Evolutionary conservation across 2,113 vertebrate species (phyloP).

Genomic region (Menura novaehollandiae): DNA sequence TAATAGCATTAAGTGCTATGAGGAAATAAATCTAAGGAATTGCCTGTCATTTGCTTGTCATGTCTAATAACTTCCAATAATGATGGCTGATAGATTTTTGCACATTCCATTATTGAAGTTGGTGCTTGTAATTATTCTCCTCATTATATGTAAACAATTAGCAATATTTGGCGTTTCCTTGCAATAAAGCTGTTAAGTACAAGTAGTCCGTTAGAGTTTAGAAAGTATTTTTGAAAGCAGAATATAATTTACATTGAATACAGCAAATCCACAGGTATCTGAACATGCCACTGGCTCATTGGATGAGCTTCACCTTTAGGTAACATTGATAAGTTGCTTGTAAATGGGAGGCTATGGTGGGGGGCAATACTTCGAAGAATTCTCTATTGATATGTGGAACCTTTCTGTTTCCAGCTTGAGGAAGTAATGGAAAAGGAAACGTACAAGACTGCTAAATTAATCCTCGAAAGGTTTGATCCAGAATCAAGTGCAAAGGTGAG

Average conservation of each 20-base stretch:
- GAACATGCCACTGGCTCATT: background rate
- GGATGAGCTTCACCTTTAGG: conserved; percentile 9
- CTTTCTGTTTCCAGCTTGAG: conserved; percentile 84
- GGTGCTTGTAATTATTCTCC: conserved; percentile 99
- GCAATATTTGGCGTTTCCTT: conserved; percentile 87
- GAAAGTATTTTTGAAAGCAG: conserved; percentile 57
- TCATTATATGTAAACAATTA: conserved; percentile 98
- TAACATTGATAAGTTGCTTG: background rate
- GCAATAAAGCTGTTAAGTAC: conserved; percentile 82
- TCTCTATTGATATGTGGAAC: conserved; percentile 15
- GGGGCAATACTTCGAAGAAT: background rate
- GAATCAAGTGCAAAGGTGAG: conserved; percentile 86
- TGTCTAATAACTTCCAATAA: conserved; percentile 99
- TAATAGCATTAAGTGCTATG: conserved; percentile 93
- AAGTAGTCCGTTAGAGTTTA: conserved; percentile 70
- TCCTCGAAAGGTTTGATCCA: conserved; percentile 97
- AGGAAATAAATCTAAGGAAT: conserved; percentile 99
- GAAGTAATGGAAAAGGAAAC: conserved; percentile 99
- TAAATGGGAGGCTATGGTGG: background rate
- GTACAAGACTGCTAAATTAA: conserved; percentile 96
- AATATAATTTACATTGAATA: conserved; percentile 48
- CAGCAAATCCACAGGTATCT: background rate
- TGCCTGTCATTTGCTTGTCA: conserved; percentile 99
- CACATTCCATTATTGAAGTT: conserved; percentile 99
- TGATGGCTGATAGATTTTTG: conserved; percentile 99